Percentiles rank a stretch among this genome's conserved stretches.
phyloP scores from a whole-genome alignment of 1,140 invertebrate species.

The Ceratosolen solmsi region DNA sequence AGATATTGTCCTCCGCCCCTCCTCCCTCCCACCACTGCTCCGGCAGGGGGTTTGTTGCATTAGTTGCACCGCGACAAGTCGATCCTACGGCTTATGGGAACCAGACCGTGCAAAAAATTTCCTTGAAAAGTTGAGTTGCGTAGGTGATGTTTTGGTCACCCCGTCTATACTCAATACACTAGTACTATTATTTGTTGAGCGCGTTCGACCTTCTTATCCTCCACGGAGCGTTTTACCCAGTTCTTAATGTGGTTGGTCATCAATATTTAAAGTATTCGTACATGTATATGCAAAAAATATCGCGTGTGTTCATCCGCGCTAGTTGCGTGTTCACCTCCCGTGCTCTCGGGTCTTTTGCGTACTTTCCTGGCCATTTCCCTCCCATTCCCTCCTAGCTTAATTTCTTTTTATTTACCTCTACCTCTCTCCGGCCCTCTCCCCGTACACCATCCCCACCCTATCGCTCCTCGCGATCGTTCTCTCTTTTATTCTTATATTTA shows the following conservation, averaged over 20 bases:
- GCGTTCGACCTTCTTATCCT: too few relatives aligned
- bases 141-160: too few relatives aligned
- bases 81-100: too few relatives aligned
- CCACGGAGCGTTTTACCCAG: too few relatives aligned
- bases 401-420: neutral
- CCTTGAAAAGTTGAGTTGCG: too few relatives aligned
- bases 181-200: too few relatives aligned
- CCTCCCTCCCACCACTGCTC: neutral
- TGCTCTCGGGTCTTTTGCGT: neutral
- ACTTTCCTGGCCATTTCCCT: neutral
- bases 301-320: neutral
- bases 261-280: constrained; percentile 19
- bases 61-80: too few relatives aligned
- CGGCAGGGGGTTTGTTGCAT: too few relatives aligned
- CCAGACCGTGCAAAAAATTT: too few relatives aligned
- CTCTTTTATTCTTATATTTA: constrained; percentile 49
- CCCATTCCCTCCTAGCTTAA: neutral
- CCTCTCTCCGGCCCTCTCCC: constrained; percentile 33
- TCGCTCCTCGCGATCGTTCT: constrained; percentile 25
- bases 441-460: constrained; percentile 18
- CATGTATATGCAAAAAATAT: neutral
- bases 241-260: neutral
- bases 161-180: neutral
- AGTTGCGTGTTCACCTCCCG: neutral
- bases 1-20: too few relatives aligned